These are phyloP conservation scores for Sternarchorhynchus goeldii DNA, from an alignment of 2,797 vertebrate genomes.

Conservation along the genomic window DNA sequence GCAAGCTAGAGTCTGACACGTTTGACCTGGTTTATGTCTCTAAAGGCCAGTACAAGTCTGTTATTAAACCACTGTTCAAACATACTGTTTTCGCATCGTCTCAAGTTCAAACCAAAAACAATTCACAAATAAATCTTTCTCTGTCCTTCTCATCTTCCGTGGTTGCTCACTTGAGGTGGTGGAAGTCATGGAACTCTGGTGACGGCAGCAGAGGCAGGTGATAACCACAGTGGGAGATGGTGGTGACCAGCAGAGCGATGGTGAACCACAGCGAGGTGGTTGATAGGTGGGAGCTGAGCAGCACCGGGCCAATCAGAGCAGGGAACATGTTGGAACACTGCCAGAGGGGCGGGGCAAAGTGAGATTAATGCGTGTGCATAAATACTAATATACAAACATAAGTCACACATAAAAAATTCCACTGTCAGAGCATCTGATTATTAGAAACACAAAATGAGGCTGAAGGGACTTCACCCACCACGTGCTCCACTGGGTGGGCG, in stretches of 20 bases:
- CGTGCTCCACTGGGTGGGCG: constrained; percentile 88
- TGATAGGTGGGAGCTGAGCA: constrained; percentile 85
- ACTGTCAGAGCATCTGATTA: not conserved
- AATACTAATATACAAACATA: not conserved
- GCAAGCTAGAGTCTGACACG: no score
- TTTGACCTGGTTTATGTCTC: no score
- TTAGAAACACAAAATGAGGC: not conserved
- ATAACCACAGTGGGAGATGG: constrained; percentile 90
- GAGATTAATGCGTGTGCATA: no score
- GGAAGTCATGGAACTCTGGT: constrained; percentile 93
- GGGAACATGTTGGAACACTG: constrained; percentile 89
- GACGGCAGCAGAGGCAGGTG: constrained; percentile 95
- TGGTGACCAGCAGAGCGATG: constrained; percentile 80
- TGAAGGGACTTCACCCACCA: constrained; percentile 71
- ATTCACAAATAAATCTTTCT: no score
- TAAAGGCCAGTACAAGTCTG: no score
- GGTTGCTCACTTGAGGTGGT: constrained; percentile 86
- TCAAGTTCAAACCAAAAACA: not conserved
- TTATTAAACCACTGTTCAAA: no score
- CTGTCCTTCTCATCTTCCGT: not conserved
- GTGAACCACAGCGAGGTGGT: constrained; percentile 82
- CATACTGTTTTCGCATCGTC: no score
- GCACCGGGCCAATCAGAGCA: constrained; percentile 75
- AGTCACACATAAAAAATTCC: not conserved
- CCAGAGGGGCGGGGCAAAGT: not conserved